phyloP scores from a whole-genome alignment of 2,797 vertebrate species.

The Onychomys arenicola region DNA sequence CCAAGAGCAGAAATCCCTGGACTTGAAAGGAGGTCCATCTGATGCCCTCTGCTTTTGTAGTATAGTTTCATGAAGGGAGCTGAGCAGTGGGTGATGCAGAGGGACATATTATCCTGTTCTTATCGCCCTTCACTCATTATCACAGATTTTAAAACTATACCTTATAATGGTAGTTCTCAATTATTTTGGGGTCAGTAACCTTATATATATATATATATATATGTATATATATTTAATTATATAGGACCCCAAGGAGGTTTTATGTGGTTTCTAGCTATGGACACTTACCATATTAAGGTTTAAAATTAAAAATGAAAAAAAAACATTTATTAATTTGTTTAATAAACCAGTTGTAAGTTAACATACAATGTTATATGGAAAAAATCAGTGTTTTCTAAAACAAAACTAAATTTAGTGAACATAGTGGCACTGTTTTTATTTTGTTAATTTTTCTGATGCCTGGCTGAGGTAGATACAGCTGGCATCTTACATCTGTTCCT shows the following conservation, averaged over 20 bases:
- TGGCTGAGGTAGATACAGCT: not conserved
- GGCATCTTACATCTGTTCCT: not conserved
- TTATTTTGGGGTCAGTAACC: not conserved
- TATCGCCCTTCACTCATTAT: not conserved
- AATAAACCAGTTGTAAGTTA: not conserved
- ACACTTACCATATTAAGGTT: conserved; percentile 9
- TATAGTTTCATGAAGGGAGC: not conserved
- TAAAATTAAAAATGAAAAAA: conserved; percentile 6
- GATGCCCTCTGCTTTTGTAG: not conserved
- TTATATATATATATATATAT: not conserved
- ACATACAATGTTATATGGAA: not conserved
- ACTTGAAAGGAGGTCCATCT: not conserved
- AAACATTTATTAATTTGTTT: not conserved
- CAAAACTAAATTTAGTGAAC: conserved; percentile 28
- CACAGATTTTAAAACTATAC: not conserved
- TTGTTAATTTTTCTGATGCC: not conserved
- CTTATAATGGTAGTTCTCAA: not conserved
- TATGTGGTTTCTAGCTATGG: not conserved
- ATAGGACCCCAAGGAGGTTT: conserved; percentile 16
- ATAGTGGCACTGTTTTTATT: not conserved
- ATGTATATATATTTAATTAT: conserved; percentile 17
- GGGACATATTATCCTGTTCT: not conserved
- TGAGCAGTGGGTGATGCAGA: not conserved
- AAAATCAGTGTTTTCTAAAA: not conserved
- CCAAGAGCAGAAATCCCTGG: not conserved